These are phyloP conservation scores for Heterohyrax brucei DNA, from an alignment of 2,797 vertebrate species.

Conservation along the genomic window DNA sequence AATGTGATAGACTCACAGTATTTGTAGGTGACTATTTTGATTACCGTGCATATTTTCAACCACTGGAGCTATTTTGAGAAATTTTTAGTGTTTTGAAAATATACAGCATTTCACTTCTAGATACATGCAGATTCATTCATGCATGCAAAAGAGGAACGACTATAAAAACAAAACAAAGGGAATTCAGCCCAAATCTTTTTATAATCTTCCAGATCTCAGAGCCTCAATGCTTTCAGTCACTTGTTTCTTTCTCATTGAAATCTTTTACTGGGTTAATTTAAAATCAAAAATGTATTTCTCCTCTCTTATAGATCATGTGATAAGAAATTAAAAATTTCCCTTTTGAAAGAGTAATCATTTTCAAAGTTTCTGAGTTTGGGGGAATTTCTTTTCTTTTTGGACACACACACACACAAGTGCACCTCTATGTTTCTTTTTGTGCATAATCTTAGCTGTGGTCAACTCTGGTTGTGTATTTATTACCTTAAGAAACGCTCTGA, in stretches of 20 bases:
- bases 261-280: constrained; percentile 1
- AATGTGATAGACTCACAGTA: constrained; percentile 63
- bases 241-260: constrained; percentile 42
- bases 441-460: not conserved
- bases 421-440: not conserved
- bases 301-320: not conserved
- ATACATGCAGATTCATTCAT: constrained; percentile 29
- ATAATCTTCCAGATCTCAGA: constrained; percentile 32
- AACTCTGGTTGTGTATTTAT: not conserved
- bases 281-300: not conserved
- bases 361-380: not conserved
- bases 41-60: constrained; percentile 72
- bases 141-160: constrained; percentile 54
- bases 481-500: constrained; percentile 8
- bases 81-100: constrained; percentile 76
- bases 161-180: constrained; percentile 60
- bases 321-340: not conserved
- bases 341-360: constrained; percentile 63
- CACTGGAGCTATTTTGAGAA: constrained; percentile 69
- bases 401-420: not conserved
- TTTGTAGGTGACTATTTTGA: constrained; percentile 75
- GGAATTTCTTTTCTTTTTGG: not conserved
- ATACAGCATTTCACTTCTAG: constrained; percentile 63
- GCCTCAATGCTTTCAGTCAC: not conserved
- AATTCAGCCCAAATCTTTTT: constrained; percentile 63